Percentiles rank a stretch among this genome's conserved stretches.
These are phyloP conservation scores for Drepana falcataria DNA, from an alignment of 2,888 invertebrate species.

Conservation along the genomic window DNA sequence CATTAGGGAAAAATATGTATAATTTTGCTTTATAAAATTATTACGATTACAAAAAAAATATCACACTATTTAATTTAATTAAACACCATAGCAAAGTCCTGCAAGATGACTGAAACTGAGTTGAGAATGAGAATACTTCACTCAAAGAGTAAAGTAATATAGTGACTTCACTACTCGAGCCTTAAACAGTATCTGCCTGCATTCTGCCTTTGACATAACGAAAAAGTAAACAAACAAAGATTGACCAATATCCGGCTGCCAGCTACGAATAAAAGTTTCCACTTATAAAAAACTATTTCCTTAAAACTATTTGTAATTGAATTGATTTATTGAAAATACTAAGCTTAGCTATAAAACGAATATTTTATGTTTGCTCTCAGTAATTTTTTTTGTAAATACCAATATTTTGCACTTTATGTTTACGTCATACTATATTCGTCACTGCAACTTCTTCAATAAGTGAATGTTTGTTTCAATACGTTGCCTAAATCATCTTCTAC, in stretches of 20 bases:
- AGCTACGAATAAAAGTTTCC: neutral
- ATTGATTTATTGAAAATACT: no score
- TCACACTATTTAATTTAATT: no score
- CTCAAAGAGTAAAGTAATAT: no score
- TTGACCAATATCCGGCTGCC: neutral
- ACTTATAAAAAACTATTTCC: neutral
- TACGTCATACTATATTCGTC: conserved; percentile 38
- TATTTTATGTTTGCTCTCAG: conserved; percentile 9
- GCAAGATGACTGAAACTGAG: no score
- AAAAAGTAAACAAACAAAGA: conserved; percentile 4
- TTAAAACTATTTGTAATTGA: neutral
- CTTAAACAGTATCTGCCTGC: no score
- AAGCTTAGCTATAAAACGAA: no score
- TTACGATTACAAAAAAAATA: no score
- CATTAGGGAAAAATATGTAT: neutral
- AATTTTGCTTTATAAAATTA: no score
- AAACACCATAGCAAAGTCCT: no score
- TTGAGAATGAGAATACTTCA: no score
- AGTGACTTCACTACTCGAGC: no score
- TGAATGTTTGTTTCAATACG: conserved; percentile 81
- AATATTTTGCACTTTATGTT: conserved; percentile 54
- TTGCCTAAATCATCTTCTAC: conserved; percentile 84
- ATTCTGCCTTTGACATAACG: conserved; percentile 1
- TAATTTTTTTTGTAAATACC: conserved; percentile 13
- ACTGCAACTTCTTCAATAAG: conserved; percentile 47